Evolutionary conservation across 2,888 invertebrate genomes (phyloP), one percentile per base, ranked within the genome.

Genomic region (Tanytarsus gracilentus): DNA sequence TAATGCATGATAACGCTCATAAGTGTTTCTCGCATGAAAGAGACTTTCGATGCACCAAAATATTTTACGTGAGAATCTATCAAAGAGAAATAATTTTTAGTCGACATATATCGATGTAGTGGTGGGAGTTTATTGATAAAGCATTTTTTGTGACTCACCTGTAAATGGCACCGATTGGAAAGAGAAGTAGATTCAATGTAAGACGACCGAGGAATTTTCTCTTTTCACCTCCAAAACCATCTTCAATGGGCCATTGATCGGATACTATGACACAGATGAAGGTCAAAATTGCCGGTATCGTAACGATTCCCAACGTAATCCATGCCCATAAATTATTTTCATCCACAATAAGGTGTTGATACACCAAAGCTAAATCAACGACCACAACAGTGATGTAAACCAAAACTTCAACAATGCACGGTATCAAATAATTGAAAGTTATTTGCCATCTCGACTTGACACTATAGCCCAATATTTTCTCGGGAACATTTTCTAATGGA

Each of bases 31-130:
- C 2, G 67, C 72, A 39, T 76, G 79, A 66, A 78, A 79, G 6
- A 84, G 76, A 9, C 84, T 84, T 70, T 88, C 88, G 48, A 85
- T 76, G 66, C 85, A 82, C 82, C 88, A 84, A 69, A 88, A 88
- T 68, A 88, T 80, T 64, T 82, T 79, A 67, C 81, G 80, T 51
- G 83, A 80, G 67, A 82, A 85, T 70, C 88, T 87, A 68, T 55
- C 71, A 62, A 18, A 30, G 21, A 14, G 25, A 62, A 8, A 29
- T 33, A 52, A 30, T 30, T 52, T 61, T 33, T 39, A 16, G 50
- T 39, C 36, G n/a, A 55, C 9, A 56, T 55, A 55, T 27, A 14
- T 26, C 4, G 14, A 16, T 23, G 7, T 23, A 36, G 5, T 23
- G 9, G 9, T 33, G 39, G 21, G 6, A 61, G 2, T 25, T 36